Evolutionary conservation across 2,888 invertebrate genomes (phyloP).

Genomic region (Dorcus hopei): DNA sequence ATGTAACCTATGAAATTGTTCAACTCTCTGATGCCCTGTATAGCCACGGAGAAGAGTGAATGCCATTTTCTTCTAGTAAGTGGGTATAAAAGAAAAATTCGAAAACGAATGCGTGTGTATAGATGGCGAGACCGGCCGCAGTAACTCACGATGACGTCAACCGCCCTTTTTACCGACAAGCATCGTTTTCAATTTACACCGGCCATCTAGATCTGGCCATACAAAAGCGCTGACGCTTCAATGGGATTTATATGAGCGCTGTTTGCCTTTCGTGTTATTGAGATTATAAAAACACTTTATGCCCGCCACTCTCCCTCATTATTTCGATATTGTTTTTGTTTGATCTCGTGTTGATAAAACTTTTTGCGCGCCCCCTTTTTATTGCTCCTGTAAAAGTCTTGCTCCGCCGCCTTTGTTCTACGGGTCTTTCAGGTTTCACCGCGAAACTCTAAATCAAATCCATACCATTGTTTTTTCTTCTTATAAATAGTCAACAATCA

Average conservation of each 20-base stretch:
- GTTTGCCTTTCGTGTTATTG: conserved; percentile 34
- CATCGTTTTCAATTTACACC: conserved; percentile 37
- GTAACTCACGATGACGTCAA: conserved; percentile 36
- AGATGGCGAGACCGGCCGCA: conserved; percentile 32
- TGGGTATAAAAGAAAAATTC: no score
- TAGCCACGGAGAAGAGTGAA: no score
- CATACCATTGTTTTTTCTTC: no score
- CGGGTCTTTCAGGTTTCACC: no score
- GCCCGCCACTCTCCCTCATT: conserved; percentile 27
- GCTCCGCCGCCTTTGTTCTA: background rate
- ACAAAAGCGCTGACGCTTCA: conserved; percentile 36
- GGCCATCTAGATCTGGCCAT: conserved; percentile 29
- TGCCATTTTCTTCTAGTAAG: no score
- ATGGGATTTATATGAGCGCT: conserved; percentile 32
- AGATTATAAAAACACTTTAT: conserved; percentile 34
- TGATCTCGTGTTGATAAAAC: conserved; percentile 5
- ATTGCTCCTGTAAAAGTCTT: background rate
- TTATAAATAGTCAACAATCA: no score
- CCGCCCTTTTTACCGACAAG: conserved; percentile 37
- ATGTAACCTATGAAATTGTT: no score
- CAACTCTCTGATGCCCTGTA: no score
- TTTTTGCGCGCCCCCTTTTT: background rate
- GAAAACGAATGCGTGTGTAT: conserved; percentile 26
- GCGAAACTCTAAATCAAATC: no score
- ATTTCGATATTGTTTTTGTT: conserved; percentile 30